Percentiles rank a stretch among this genome's conserved stretches.
Conservation (phyloP, 2,113 vertebrate species). For the Clarias gariepinus region DNA sequence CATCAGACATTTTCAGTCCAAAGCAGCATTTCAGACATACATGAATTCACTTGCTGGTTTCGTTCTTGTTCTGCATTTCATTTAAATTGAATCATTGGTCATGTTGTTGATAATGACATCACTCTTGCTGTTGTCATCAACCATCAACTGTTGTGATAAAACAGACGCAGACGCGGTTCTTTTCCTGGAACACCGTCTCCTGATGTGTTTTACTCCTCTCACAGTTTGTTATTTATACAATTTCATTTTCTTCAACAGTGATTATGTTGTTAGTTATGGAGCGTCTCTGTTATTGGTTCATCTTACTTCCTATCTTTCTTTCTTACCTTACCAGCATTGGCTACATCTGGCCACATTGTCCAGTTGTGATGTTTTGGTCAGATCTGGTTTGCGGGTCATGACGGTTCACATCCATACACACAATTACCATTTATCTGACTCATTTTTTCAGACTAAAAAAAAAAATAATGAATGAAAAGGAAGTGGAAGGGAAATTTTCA, state of each 20-base stretch:
- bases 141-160: background rate
- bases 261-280: no score
- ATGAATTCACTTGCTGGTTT: background rate
- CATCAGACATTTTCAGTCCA: background rate
- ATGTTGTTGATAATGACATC: background rate
- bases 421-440: no score
- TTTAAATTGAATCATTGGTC: background rate
- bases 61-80: background rate
- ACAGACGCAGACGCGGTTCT: background rate
- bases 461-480: no score
- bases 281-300: background rate
- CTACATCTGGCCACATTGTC: no score
- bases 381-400: no score
- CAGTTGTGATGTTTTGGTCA: no score
- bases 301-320: background rate
- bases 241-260: background rate
- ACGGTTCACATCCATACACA: no score
- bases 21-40: background rate
- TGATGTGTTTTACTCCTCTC: background rate
- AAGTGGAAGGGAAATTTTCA: no score
- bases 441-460: no score
- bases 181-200: background rate
- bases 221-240: background rate
- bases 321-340: background rate
- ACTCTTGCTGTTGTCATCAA: no score